Base-by-base conservation (phyloP, 2,113 vertebrate species). In the Caranx melampygus region DNA sequence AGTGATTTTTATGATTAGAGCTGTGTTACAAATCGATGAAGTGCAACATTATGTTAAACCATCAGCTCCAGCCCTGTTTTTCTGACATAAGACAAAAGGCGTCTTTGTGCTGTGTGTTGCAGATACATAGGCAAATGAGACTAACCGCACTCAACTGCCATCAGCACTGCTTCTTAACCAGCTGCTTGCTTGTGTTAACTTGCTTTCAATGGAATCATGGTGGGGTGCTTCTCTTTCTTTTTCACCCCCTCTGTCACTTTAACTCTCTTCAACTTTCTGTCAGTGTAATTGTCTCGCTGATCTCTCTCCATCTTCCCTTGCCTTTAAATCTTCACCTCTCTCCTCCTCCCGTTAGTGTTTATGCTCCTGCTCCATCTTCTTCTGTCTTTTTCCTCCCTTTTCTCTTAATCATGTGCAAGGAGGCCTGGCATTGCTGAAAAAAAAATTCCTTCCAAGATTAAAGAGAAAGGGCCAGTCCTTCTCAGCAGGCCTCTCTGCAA, bases 361-460 rank as follows among this genome's bases (percentile, higher is more conserved):
- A 6, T 26, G 49, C 45, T 55, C 33, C 64, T 59, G 15, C 57
- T 71, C n/a, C 20, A 20, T 72, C 35, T 60, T 79, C 73, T 62
- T 47, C 60, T 57, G 9, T 68, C 64, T 61, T 85, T 69, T 72
- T 65, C 16, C 16, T 69, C 42, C 57, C 33, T 57, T 21, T 16
- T 69, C n/a, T 67, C 31, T 45, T 73, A 82, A 69, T 85, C 58
- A 66, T 78, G n/a, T 65, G 42, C 76, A 15, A 72, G 58, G 21
- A 60, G 42, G 76, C 87, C 66, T 79, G 72, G 71, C 6, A 1
- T 76, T 77, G 51, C 44, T 61, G 54, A 6, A 6, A 61, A 86
- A 90, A 81, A 63, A 87, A 93, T 90, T 91, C 91, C 84, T 93
- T 89, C 88, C 79, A 52, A 94, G 91, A 94, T 95, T 92, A 93